Evolutionary conservation across 2,888 invertebrate genomes (phyloP), one percentile per base, ranked within the genome.

Genomic region (Leptinotarsa peninsularis): DNA sequence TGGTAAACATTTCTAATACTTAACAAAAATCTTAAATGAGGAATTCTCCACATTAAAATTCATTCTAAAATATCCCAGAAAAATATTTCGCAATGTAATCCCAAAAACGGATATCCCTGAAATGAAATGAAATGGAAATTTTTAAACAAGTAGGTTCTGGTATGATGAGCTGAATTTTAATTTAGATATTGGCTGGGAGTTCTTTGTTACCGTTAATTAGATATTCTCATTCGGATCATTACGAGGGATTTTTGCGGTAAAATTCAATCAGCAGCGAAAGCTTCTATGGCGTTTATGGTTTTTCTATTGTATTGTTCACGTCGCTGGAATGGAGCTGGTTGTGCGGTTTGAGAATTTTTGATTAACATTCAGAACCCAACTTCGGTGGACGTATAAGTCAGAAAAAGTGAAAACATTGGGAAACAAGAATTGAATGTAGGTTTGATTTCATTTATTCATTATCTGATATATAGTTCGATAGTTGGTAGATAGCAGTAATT

Each of bases 121-220:
- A 27, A 27, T 73, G 71, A 74, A 71, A 73, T 70, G 71, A 63
- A 73, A 76, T 73, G 76, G 63, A 63, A 76, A 76, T 76, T 63
- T 73, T 73, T 33, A 52, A 63, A 73, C 56, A 54, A 68, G 73
- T 15, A 73, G 71, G 68, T 71, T 74, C 54, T 60, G 66, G 68
- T 52, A 58, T 66, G 76, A 76, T 67, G 73, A 71, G 66, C 73
- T 66, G 66, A 43, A 76, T 71, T 76, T 76, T 71, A 76, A 76
- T 76, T 76, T 76, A 74, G 73, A 76, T 76, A 74, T 76, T 74
- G 71, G 56, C 76, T 71, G 73, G 66, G 52, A 71, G 71, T 68
- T 76, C 73, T 74, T 74, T 76, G 73, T 76, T 73, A 58, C 71
- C 33, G 66, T 76, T 74, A 74, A 76, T 76, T 76, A 76, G 73